Percentiles rank a stretch among this genome's conserved stretches.
Conservation (phyloP, 2,113 vertebrate species). For the Aphelocoma coerulescens region DNA sequence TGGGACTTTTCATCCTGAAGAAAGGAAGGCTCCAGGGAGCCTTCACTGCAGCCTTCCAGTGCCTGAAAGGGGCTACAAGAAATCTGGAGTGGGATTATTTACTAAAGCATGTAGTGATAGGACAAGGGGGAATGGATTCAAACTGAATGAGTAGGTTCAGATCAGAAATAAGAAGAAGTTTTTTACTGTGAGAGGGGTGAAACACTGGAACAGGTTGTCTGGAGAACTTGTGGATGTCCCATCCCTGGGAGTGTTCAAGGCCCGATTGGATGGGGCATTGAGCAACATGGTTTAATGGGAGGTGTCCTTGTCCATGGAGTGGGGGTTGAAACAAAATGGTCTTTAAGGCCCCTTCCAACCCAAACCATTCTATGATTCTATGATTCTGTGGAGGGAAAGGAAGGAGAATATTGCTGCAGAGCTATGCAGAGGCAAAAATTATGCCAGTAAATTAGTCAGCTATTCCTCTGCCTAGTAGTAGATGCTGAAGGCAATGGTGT, state of each 20-base stretch:
- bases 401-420: not conserved
- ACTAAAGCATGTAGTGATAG: not conserved
- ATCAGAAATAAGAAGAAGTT: not conserved
- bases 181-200: not conserved
- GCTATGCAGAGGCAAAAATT: not conserved
- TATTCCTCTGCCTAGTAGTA: not conserved
- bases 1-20: not conserved
- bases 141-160: not conserved
- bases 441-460: not conserved
- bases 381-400: not conserved
- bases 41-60: not conserved
- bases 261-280: not conserved
- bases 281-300: not conserved
- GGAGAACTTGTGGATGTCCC: not conserved
- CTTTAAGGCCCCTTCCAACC: not conserved
- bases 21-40: not conserved
- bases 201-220: not conserved
- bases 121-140: not conserved
- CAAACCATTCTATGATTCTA: not conserved
- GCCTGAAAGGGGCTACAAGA: not conserved
- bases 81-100: not conserved
- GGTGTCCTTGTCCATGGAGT: not conserved
- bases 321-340: not conserved
- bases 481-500: not conserved
- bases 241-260: not conserved